Conservation (phyloP, 53 echinoderm and acorn worm species). For the Temnopleurus reevesii region DNA sequence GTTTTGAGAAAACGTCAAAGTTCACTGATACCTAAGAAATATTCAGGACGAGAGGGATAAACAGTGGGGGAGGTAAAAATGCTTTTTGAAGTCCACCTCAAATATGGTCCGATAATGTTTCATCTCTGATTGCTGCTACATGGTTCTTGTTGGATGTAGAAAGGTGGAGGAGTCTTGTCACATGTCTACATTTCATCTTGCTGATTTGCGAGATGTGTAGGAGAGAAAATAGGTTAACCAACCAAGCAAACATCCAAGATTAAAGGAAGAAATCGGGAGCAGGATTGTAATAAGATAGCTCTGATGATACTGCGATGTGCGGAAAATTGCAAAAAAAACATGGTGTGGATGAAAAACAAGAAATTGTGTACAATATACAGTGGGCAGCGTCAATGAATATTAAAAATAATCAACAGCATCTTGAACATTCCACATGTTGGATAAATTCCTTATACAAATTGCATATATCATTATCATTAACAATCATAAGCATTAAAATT, state of each 20-base stretch:
- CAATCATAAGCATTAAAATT: too few species aligned
- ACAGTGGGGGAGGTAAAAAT: not conserved
- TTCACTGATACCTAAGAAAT: not conserved
- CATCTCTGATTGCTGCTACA: not conserved
- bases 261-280: not conserved
- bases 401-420: not conserved
- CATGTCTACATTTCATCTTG: not conserved
- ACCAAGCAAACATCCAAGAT: not conserved
- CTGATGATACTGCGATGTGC: too few species aligned
- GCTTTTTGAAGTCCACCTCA: not conserved
- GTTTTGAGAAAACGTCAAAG: conserved; percentile 10
- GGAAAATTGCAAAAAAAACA: too few species aligned
- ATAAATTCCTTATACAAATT: too few species aligned
- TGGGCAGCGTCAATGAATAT: not conserved
- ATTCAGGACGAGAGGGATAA: not conserved
- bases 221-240: not conserved
- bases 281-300: not conserved
- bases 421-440: not conserved
- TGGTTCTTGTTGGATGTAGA: not conserved
- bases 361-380: not conserved
- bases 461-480: too few species aligned
- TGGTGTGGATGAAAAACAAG: not conserved
- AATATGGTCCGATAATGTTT: not conserved
- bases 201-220: not conserved
- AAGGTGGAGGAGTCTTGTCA: not conserved